Base-by-base conservation (phyloP, 2,888 invertebrate genomes). In the Caenorhabditis sp. region DNA sequence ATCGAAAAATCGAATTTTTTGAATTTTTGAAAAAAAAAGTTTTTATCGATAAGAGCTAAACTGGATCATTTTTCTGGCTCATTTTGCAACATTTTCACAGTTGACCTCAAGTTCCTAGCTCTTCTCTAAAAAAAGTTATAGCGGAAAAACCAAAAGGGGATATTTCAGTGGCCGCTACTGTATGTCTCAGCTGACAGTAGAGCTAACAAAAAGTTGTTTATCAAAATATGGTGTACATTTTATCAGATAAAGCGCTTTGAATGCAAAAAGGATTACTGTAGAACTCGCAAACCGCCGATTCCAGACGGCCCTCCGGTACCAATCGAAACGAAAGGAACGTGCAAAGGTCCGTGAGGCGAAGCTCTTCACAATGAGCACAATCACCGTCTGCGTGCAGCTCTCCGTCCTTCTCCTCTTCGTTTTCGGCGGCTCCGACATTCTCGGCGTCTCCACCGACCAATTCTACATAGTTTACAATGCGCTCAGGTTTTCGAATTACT, bases 391-490 rank as follows among this genome's bases (percentile, higher is more conserved):
- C 32, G 62, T 73, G 8, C 72, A 73, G 13, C 7, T 73, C 8
- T 46, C 58, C 1, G 30, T 73, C 27, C 43, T 73, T 15, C n/a
- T 56, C 7, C 30, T 73, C 13, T 73, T 73, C 39, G 43, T 73
- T 24, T 58, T 65, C 30, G 50, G 72, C 22, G 63, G 58, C 30
- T 52, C 58, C 8, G 63, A 52, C 35, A 63, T 63, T 30, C 20
- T 73, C 27, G 72, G 63, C 24, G 53, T 70, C 24, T 58, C 46
- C 1, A 70, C 63, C 11, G 72, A 73, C 22, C 62, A 62, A 15
- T 73, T 73, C 30, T 73, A 73, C 50, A 50, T 73, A 45, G 58
- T 73, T 24, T 73, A 73, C 35, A 73, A 73, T 30, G 72, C 72
- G 8, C 30, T 73, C 30, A 73, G 59, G 68, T 68, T 22, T 4